A percentile compares a stretch with the other conserved stretches of the same genome.
Conservation (phyloP, 2,888 invertebrate genomes). For the Saturnia pavonia region DNA sequence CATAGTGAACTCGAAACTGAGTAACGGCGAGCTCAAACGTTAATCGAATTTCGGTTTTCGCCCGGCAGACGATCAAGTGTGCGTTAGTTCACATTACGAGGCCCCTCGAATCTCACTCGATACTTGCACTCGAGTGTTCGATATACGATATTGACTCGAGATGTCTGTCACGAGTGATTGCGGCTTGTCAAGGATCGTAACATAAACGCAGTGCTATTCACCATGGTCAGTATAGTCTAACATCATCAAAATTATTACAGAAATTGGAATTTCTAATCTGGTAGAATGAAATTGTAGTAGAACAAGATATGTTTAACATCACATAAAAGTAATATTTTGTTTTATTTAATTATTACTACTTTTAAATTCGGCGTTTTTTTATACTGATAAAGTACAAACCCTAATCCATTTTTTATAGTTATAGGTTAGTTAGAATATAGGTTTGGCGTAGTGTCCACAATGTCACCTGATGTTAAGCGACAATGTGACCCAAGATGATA, state of each 20-base stretch:
- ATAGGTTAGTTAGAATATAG: too few species aligned
- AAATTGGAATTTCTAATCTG: neutral
- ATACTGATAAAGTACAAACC: too few species aligned
- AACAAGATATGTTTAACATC: too few species aligned
- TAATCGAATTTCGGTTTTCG: slow-evolving; percentile 76
- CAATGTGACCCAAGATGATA: too few species aligned
- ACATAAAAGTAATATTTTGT: too few species aligned
- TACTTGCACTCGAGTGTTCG: slow-evolving; percentile 64
- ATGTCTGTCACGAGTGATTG: slow-evolving; percentile 67
- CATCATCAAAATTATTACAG: neutral
- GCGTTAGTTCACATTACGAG: slow-evolving; percentile 70
- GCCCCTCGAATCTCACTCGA: slow-evolving; percentile 63
- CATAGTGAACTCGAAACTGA: slow-evolving; percentile 59
- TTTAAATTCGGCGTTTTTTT: too few species aligned
- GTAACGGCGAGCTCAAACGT: slow-evolving; percentile 63
- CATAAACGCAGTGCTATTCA: slow-evolving; percentile 44
- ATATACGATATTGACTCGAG: slow-evolving; percentile 67
- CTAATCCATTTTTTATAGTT: too few species aligned
- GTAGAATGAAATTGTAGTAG: too few species aligned
- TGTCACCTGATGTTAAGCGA: too few species aligned
- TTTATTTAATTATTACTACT: too few species aligned
- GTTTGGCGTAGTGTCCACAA: too few species aligned
- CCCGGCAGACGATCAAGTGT: slow-evolving; percentile 64
- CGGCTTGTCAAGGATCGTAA: slow-evolving; percentile 57
- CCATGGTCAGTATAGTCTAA: slow-evolving; percentile 23